phyloP scores from a whole-genome alignment of 2,888 invertebrate species.

The Andrena dorsata region DNA sequence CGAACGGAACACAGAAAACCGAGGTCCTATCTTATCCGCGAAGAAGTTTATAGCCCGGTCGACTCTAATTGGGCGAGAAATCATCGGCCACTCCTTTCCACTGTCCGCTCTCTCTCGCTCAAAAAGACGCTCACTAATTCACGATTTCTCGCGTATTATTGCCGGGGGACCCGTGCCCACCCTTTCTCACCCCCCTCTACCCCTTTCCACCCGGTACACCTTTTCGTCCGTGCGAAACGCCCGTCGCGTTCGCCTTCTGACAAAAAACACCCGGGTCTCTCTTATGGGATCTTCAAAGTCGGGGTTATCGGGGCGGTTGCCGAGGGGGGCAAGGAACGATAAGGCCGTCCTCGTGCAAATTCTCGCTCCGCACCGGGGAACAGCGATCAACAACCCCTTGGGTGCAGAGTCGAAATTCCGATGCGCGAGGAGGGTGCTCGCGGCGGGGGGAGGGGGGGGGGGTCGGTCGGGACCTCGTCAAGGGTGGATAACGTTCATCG shows the following conservation, averaged over 20 bases:
- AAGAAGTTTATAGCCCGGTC: conserved; percentile 84
- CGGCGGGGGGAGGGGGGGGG: too few relatives aligned
- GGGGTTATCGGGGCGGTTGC: neutral
- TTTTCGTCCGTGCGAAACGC: neutral
- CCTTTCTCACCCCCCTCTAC: conserved; percentile 11
- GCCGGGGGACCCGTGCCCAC: conserved; percentile 66
- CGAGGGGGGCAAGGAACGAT: neutral
- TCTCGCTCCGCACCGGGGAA: neutral
- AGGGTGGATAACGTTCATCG: neutral
- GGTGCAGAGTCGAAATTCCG: neutral
- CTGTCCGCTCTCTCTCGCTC: conserved; percentile 74
- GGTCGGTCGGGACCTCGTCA: neutral
- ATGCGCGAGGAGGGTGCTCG: neutral
- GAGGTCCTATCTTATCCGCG: conserved; percentile 83
- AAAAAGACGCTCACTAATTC: conserved; percentile 81
- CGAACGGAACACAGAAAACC: conserved; percentile 77
- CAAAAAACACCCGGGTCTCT: neutral
- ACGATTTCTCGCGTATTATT: conserved; percentile 82
- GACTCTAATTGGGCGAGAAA: conserved; percentile 85
- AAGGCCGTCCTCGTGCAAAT: neutral
- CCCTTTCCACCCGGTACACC: neutral
- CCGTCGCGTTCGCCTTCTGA: neutral
- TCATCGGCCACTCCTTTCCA: conserved; percentile 84
- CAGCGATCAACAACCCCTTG: neutral
- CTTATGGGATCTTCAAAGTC: neutral